phyloP scores from a whole-genome alignment of 2,888 invertebrate genomes.

The Campaea margaritaria region DNA sequence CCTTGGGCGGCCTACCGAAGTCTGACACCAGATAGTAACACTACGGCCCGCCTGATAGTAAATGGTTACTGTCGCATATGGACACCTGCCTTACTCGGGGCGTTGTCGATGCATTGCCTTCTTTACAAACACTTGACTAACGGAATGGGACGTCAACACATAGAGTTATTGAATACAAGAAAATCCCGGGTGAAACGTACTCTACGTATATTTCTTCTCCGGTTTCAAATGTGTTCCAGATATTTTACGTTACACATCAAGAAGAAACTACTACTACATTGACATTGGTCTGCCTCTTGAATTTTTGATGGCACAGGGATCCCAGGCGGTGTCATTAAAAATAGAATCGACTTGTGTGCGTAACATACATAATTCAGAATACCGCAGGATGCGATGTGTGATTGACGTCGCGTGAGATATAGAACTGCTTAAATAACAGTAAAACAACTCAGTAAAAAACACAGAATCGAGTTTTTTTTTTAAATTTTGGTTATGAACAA shows the following conservation, averaged over 20 bases:
- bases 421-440: not conserved
- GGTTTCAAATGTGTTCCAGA: not conserved
- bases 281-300: constrained; percentile 41
- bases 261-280: constrained; percentile 38
- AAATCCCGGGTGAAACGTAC: not conserved
- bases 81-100: too few relatives aligned
- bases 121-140: too few relatives aligned
- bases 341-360: constrained; percentile 46
- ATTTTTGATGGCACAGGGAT: constrained; percentile 44
- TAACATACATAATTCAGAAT: constrained; percentile 48
- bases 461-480: not conserved
- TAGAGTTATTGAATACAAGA: too few relatives aligned
- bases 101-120: too few relatives aligned
- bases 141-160: too few relatives aligned
- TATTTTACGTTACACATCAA: constrained; percentile 34
- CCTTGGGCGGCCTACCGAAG: too few relatives aligned
- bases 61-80: too few relatives aligned
- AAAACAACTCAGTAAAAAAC: not conserved
- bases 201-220: not conserved
- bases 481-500: too few relatives aligned
- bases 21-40: too few relatives aligned
- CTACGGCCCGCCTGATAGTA: too few relatives aligned
- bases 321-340: constrained; percentile 49
- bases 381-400: constrained; percentile 50
- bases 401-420: constrained; percentile 48